Evolutionary conservation across 1,140 invertebrate species (phyloP).

Genomic region (Drosophila ironensis): DNA sequence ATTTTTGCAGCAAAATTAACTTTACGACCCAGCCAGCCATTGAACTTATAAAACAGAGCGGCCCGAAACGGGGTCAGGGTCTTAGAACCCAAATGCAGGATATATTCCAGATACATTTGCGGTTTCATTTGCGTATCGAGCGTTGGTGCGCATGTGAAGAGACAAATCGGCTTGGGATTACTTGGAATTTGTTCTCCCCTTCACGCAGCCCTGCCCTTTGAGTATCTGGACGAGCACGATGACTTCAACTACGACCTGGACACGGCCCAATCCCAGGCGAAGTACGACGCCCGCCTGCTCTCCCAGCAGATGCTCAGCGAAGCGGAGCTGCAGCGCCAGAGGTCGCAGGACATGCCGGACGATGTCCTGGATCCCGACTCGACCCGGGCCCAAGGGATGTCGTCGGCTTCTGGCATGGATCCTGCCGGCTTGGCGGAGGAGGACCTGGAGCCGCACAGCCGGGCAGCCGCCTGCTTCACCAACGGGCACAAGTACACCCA

Average conservation of each 20-base stretch:
- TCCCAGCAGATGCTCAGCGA: slow-evolving; percentile 78
- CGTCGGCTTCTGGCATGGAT: slow-evolving; percentile 5
- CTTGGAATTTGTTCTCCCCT: slow-evolving; percentile 41
- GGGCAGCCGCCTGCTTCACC: slow-evolving; percentile 74
- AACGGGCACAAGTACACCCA: slow-evolving; percentile 78
- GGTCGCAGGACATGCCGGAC: slow-evolving; percentile 28
- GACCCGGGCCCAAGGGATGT: slow-evolving; percentile 3
- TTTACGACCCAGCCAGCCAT: too few relatives aligned
- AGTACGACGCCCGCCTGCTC: slow-evolving; percentile 79
- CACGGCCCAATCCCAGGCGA: slow-evolving; percentile 77
- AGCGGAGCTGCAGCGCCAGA: slow-evolving; percentile 52
- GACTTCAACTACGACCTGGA: slow-evolving; percentile 79
- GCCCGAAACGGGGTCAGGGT: too few relatives aligned
- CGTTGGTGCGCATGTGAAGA: slow-evolving; percentile 12
- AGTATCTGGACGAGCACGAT: slow-evolving; percentile 76
- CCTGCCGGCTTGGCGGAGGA: slow-evolving; percentile 41
- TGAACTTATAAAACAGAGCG: too few relatives aligned
- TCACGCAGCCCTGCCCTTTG: slow-evolving; percentile 61
- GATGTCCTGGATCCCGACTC: slow-evolving; percentile 19
- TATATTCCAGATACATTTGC: neutral
- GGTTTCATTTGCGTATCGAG: too few relatives aligned
- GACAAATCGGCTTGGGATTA: slow-evolving; percentile 53
- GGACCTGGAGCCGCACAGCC: slow-evolving; percentile 74
- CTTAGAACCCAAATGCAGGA: too few relatives aligned
- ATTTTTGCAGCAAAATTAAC: too few relatives aligned